These are phyloP conservation scores for Phanerotoma sp. DNA, from an alignment of 2,888 invertebrate genomes.

Conservation along the genomic window DNA sequence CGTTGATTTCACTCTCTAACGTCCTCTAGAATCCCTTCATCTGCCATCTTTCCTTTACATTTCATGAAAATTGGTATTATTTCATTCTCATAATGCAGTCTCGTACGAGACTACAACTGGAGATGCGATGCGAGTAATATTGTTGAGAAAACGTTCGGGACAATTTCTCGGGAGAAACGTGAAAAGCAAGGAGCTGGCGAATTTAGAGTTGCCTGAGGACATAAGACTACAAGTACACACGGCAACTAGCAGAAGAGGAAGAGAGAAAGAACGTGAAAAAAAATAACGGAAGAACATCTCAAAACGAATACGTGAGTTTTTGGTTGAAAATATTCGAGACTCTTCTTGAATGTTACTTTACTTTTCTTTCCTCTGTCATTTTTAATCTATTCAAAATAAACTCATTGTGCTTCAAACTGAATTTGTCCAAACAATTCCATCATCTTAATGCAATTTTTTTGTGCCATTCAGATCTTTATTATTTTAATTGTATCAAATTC, in stretches of 20 bases:
- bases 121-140: neutral
- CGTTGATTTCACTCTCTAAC: neutral
- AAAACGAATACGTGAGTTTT: neutral
- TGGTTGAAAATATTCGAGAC: neutral
- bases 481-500: neutral
- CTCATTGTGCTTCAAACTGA: neutral
- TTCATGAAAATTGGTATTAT: neutral
- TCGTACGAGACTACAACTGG: neutral
- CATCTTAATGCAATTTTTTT: neutral
- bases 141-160: neutral
- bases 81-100: slow-evolving; percentile 6
- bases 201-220: neutral
- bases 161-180: neutral
- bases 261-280: neutral
- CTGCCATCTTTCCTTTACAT: neutral
- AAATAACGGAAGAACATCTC: neutral
- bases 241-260: neutral
- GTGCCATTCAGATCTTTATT: too few species aligned
- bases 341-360: neutral
- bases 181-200: neutral
- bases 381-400: slow-evolving; percentile 5
- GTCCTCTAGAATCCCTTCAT: neutral
- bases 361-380: neutral
- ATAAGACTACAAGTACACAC: neutral
- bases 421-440: neutral